A percentile compares a stretch with the other conserved stretches of the same genome.
phyloP scores from a whole-genome alignment of 2,888 invertebrate genomes.

The Opisthograptis luteolata region DNA sequence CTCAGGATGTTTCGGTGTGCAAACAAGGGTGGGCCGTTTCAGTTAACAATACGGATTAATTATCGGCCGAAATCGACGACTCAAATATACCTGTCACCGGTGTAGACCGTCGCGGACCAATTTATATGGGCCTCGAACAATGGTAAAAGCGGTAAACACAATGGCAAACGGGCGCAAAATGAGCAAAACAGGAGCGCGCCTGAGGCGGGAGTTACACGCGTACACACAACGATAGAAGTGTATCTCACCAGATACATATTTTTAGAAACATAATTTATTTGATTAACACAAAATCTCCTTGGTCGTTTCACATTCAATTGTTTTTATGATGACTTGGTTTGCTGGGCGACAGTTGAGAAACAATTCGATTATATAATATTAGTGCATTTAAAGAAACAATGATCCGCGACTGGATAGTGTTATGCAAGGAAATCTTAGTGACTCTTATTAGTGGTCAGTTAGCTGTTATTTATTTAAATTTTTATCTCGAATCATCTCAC shows the following conservation, averaged over 20 bases:
- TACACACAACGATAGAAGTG: conserved; percentile 26
- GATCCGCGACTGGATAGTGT: too few species aligned
- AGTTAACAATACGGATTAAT: conserved; percentile 83
- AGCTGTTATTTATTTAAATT: too few species aligned
- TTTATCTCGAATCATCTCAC: conserved; percentile 3
- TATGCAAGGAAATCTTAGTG: too few species aligned
- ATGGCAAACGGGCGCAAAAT: conserved; percentile 75
- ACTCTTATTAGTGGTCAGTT: too few species aligned
- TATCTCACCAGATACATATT: conserved; percentile 27
- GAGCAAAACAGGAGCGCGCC: conserved; percentile 60
- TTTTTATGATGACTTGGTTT: too few species aligned
- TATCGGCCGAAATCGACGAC: conserved; percentile 81
- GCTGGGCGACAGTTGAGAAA: too few species aligned
- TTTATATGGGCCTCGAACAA: conserved; percentile 81
- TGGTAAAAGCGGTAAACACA: conserved; percentile 82
- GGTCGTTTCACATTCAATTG: background rate
- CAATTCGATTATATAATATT: too few species aligned
- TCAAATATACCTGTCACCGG: conserved; percentile 83
- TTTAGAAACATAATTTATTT: conserved; percentile 27
- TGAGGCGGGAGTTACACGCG: conserved; percentile 26
- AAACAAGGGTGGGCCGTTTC: conserved; percentile 79
- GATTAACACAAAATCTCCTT: conserved; percentile 1
- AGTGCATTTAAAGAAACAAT: too few species aligned
- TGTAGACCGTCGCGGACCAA: conserved; percentile 75
- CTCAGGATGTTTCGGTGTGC: conserved; percentile 51